Percentiles rank a stretch among this genome's conserved stretches.
These are phyloP conservation scores for Melanostoma mellinum DNA, from an alignment of 2,888 invertebrate genomes.

Conservation along the genomic window DNA sequence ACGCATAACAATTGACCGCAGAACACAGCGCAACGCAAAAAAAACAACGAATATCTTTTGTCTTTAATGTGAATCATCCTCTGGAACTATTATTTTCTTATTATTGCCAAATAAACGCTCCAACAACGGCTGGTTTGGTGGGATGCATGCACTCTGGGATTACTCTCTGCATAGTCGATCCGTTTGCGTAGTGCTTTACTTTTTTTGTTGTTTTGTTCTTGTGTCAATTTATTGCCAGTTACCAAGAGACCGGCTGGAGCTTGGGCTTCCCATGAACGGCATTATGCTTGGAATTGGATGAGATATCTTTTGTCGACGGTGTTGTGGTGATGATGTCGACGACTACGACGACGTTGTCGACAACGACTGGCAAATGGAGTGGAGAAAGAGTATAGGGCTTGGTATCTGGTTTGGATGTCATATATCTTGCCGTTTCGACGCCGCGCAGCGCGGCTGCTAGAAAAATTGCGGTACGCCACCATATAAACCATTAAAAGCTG, in stretches of 20 bases:
- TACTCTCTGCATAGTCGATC: conserved; percentile 38
- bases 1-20: conserved; percentile 66
- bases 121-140: conserved; percentile 25
- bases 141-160: conserved; percentile 41
- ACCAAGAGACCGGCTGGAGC: conserved; percentile 40
- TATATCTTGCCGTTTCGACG: conserved; percentile 54
- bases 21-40: conserved; percentile 5
- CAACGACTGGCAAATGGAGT: conserved; percentile 14
- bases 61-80: conserved; percentile 56
- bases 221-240: conserved; percentile 62
- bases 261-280: conserved; percentile 58
- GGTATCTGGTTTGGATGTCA: conserved; percentile 63
- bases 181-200: conserved; percentile 29
- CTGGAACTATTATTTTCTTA: conserved; percentile 68
- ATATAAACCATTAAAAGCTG: conserved; percentile 61
- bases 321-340: conserved; percentile 24
- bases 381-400: conserved; percentile 30
- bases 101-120: conserved; percentile 69
- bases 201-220: conserved; percentile 33
- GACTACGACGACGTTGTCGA: not conserved
- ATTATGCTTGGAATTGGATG: conserved; percentile 49
- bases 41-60: conserved; percentile 55
- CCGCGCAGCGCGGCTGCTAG: conserved; percentile 29
- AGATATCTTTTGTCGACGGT: conserved; percentile 42
- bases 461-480: conserved; percentile 58